Percentiles rank a stretch among this genome's conserved stretches.
Conservation (phyloP, 1,140 invertebrate species). For the Tachypleus tridentatus region DNA sequence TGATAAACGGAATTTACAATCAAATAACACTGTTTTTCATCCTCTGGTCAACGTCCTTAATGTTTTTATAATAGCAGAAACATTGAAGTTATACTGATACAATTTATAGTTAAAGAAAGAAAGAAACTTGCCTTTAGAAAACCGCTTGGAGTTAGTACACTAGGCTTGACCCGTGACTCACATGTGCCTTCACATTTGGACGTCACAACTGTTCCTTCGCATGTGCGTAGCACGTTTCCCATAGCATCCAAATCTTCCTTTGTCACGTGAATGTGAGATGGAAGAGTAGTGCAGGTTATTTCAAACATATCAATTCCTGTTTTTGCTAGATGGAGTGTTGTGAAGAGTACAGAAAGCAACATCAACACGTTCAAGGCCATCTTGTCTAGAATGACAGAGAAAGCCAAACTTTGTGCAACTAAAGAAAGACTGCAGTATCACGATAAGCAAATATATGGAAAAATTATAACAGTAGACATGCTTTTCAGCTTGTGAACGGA, state of each 20-base stretch:
- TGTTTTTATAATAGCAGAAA: background rate
- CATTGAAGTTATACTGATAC: background rate
- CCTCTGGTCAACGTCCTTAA: constrained; percentile 5
- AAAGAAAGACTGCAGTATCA: too few relatives aligned
- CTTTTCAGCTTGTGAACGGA: too few relatives aligned
- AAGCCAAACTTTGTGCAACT: too few relatives aligned
- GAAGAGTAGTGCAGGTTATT: constrained; percentile 54
- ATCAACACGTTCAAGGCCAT: background rate
- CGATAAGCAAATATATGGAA: too few relatives aligned
- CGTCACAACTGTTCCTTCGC: constrained; percentile 60
- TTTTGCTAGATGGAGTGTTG: background rate
- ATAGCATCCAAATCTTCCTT: constrained; percentile 80
- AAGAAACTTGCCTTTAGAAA: constrained; percentile 60
- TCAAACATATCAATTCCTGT: constrained; percentile 3
- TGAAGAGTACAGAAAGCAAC: background rate
- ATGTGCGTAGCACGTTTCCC: constrained; percentile 62
- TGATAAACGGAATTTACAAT: too few relatives aligned
- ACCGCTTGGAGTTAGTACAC: constrained; percentile 69
- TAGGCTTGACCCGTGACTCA: constrained; percentile 77
- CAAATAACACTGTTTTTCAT: background rate
- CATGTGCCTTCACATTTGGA: constrained; percentile 76
- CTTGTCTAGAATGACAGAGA: background rate
- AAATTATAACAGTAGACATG: too few relatives aligned
- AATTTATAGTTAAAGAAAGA: background rate
- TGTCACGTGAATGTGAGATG: constrained; percentile 61